Conservation (phyloP, 2,888 invertebrate genomes). For the Drosophila nigritarsus region DNA sequence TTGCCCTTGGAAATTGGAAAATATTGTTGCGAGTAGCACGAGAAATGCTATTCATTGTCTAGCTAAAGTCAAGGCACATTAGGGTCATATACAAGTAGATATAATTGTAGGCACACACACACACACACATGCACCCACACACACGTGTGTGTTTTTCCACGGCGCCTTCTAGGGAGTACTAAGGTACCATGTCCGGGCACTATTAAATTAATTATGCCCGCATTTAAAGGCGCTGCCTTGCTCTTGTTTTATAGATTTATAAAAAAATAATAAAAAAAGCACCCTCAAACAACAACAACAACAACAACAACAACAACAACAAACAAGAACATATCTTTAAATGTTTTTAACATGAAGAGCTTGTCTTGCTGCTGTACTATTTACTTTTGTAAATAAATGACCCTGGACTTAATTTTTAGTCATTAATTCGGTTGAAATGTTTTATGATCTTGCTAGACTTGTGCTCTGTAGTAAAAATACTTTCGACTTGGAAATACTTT, state of each 20-base stretch:
- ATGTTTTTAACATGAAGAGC: conserved; percentile 46
- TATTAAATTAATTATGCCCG: conserved; percentile 73
- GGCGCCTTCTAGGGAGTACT: conserved; percentile 6
- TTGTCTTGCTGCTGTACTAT: conserved; percentile 20
- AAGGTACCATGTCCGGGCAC: conserved; percentile 54
- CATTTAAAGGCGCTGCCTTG: conserved; percentile 57
- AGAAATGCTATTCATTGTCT: conserved; percentile 65
- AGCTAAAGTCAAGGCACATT: conserved; percentile 37
- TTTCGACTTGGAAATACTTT: not conserved
- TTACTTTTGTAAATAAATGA: conserved; percentile 22
- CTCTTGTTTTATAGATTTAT: conserved; percentile 61
- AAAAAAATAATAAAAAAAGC: conserved; percentile 32
- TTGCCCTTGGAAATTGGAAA: conserved; percentile 62
- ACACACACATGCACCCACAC: not conserved
- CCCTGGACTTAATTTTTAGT: conserved; percentile 20
- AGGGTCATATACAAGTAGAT: conserved; percentile 30
- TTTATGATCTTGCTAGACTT: conserved; percentile 20
- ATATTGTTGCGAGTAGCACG: conserved; percentile 45
- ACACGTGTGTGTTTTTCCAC: conserved; percentile 14
- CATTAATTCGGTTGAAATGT: conserved; percentile 31
- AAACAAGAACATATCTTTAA: conserved; percentile 34
- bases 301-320: not conserved
- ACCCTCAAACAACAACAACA: not conserved
- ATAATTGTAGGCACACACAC: not conserved
- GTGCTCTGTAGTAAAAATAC: not conserved